phyloP scores from a whole-genome alignment of 2,888 invertebrate species.

The Hyposoter dolosus region DNA sequence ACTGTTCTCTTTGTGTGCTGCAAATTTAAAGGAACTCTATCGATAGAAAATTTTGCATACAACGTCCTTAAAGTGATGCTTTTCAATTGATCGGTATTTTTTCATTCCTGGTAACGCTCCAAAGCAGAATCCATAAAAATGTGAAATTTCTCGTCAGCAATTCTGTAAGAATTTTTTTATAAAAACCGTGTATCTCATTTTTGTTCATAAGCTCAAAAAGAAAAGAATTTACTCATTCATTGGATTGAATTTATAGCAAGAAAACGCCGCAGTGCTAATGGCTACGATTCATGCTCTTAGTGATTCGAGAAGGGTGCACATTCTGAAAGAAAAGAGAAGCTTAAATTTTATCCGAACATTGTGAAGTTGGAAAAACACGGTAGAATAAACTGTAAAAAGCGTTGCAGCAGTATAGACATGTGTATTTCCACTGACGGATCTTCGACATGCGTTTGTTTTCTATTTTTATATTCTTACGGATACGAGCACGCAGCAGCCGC shows the following conservation, averaged over 20 bases:
- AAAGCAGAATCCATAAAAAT: too few relatives aligned
- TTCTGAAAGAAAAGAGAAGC: neutral
- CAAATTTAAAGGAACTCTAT: too few relatives aligned
- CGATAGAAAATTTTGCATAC: too few relatives aligned
- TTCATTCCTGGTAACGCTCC: too few relatives aligned
- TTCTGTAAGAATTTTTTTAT: too few relatives aligned
- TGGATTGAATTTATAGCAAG: neutral
- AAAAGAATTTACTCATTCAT: too few relatives aligned
- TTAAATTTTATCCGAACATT: constrained; percentile 9
- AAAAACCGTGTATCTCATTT: too few relatives aligned
- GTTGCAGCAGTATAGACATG: neutral
- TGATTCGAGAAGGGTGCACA: neutral
- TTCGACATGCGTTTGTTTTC: neutral
- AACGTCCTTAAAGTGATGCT: too few relatives aligned
- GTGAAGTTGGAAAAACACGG: neutral
- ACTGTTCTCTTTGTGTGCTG: too few relatives aligned
- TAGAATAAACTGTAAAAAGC: constrained; percentile 14
- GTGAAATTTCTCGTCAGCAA: too few relatives aligned
- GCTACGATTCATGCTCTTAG: neutral
- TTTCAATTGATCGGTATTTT: too few relatives aligned
- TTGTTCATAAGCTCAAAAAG: too few relatives aligned
- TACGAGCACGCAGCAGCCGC: neutral
- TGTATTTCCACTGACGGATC: constrained; percentile 13
- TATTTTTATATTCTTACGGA: neutral
- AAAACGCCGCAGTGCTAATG: neutral